Base-by-base conservation (phyloP, 2,888 invertebrate genomes). In the Congeria kusceri region DNA sequence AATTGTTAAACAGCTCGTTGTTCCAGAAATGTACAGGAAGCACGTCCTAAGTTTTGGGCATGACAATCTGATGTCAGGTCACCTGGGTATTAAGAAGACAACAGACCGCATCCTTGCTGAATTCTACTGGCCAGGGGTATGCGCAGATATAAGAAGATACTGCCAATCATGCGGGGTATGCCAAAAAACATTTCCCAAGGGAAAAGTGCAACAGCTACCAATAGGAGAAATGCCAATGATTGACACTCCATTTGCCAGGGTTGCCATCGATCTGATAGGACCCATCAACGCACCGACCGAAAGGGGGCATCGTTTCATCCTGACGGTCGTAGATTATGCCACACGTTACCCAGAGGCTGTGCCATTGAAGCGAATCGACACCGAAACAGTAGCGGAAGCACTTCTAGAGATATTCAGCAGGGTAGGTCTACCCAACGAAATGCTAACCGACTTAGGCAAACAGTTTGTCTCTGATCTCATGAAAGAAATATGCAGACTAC, bases 321-420 rank as follows among this genome's bases (percentile, higher is more conserved):
- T 64, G 3, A 46, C 64, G 23, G 49, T 64, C 9, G 64, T 64
- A 20, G 44, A 64, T 46, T 64, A 64, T 64, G 64, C 44, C 39
- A 46, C 64, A 4, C 4, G 49, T n/a, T 49, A 49, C 20, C 49
- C 49, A 49, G 49, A 49, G 20, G 49, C 49, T 9, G 20, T 20
- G 49, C 15, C 49, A 20, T 20, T 49, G 49, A 49, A 49, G 49
- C 18, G 23, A 15, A 61, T 61, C 3, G 59, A 68, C 18, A 29
- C 68, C 9, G 68, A 61, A 46, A 27, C 25, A 0, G 49, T 49
- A n/a, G 68, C 61, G 13, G 47, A 59, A 0, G 32, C 59, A 18
- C 29, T 68, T 0, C 3, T 59, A n/a, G 46, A 68, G 7, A 68
- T 49, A 23, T 49, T 59, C 20, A 3, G 20, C 11, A 44, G 32